Evolutionary conservation across 2,113 vertebrate species (phyloP).

Genomic region (Miniopterus natalensis): DNA sequence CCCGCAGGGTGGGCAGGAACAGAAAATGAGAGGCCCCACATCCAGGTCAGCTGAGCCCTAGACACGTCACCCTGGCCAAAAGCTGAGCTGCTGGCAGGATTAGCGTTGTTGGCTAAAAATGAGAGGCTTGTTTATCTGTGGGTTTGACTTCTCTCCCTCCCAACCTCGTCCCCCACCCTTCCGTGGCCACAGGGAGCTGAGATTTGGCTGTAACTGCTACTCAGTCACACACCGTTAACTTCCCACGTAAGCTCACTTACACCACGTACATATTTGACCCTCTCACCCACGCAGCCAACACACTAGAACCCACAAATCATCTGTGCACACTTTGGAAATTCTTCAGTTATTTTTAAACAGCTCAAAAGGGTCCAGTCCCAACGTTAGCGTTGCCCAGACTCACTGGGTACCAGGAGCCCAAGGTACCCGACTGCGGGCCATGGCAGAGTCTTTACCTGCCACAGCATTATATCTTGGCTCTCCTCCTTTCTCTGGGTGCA

Average conservation of each 20-base stretch:
- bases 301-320: constrained; percentile 74
- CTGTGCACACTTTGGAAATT: constrained; percentile 53
- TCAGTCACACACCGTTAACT: constrained; percentile 78
- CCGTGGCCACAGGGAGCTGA: constrained; percentile 47
- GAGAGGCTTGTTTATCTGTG: constrained; percentile 29
- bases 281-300: constrained; percentile 61
- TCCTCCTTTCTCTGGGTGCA: neutral
- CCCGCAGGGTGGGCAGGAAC: neutral
- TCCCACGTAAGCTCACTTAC: constrained; percentile 74
- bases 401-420: neutral
- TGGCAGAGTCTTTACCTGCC: neutral
- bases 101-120: neutral
- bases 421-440: neutral
- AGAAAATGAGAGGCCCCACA: neutral
- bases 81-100: neutral
- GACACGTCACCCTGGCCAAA: neutral
- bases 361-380: neutral
- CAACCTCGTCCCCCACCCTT: neutral
- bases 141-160: constrained; percentile 47
- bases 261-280: constrained; percentile 69
- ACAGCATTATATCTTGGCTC: rapidly evolving
- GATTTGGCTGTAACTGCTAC: constrained; percentile 73
- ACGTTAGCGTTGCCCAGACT: neutral
- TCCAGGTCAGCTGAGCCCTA: neutral
- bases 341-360: constrained; percentile 65